phyloP scores from a whole-genome alignment of 2,888 invertebrate genomes.

The Heteromurus nitidus region DNA sequence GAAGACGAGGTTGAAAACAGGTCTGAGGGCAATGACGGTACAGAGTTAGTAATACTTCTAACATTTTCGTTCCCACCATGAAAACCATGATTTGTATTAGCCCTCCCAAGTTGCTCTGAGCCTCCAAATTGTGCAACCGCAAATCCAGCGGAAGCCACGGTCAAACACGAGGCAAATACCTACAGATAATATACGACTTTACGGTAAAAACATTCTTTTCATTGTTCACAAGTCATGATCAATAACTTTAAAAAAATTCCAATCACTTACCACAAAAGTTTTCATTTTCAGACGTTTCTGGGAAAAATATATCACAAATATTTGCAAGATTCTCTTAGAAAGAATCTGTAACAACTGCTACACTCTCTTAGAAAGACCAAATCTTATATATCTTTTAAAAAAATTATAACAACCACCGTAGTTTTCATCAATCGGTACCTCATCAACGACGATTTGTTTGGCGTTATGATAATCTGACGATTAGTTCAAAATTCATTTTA shows the following conservation, averaged over 20 bases:
- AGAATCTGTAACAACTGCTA: conserved; percentile 15
- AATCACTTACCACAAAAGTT: conserved; percentile 43
- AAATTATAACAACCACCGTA: too few species aligned
- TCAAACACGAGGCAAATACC: conserved; percentile 34
- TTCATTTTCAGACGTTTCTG: conserved; percentile 36
- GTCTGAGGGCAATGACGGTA: too few species aligned
- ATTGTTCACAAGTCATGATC: not conserved
- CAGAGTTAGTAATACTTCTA: too few species aligned
- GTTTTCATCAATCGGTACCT: too few species aligned
- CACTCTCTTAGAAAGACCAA: not conserved
- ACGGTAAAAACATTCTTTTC: not conserved
- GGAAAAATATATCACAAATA: not conserved
- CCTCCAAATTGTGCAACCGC: too few species aligned
- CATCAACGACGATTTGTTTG: too few species aligned
- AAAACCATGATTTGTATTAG: not conserved
- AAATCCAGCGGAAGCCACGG: conserved; percentile 38
- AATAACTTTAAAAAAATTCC: not conserved
- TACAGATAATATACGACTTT: too few species aligned
- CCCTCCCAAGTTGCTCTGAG: not conserved
- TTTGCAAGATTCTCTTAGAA: not conserved
- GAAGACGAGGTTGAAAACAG: too few species aligned
- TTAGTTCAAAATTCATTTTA: too few species aligned
- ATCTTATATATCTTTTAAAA: conserved; percentile 1
- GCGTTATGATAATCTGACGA: too few species aligned
- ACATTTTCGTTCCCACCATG: too few species aligned